Conservation (phyloP, 2,113 vertebrate species). For the Oncorhynchus masou region DNA sequence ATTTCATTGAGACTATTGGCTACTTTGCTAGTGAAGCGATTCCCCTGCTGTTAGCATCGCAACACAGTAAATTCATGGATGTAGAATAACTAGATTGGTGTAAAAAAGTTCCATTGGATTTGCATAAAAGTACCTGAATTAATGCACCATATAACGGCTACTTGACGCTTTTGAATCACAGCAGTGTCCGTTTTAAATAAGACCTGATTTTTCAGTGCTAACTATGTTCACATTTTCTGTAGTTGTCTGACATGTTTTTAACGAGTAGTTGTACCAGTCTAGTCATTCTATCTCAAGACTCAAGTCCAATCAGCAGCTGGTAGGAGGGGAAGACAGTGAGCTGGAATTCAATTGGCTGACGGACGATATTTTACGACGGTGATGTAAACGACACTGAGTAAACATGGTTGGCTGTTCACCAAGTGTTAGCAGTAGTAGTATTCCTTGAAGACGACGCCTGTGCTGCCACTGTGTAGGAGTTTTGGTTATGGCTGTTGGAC, state of each 20-base stretch:
- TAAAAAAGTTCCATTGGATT: conserved; percentile 69
- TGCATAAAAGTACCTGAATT: conserved; percentile 83
- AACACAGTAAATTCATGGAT: conserved; percentile 77
- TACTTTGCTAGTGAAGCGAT: conserved; percentile 66
- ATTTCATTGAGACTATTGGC: conserved; percentile 71
- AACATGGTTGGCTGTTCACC: conserved; percentile 75
- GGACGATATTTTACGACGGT: conserved; percentile 68
- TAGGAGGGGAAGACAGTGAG: conserved; percentile 75
- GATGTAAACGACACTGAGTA: conserved; percentile 78
- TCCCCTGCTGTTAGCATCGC: conserved; percentile 71
- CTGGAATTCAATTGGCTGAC: conserved; percentile 70
- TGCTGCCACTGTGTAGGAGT: conserved; percentile 66
- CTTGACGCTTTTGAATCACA: conserved; percentile 75
- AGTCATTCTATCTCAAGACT: conserved; percentile 69
- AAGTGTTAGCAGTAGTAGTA: conserved; percentile 69
- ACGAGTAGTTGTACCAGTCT: conserved; percentile 69
- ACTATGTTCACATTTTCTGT: conserved; percentile 62
- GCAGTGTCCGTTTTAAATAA: conserved; percentile 72
- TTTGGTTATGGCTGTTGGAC: conserved; percentile 79
- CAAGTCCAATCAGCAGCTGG: conserved; percentile 73
- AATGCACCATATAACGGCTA: conserved; percentile 69
- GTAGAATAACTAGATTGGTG: conserved; percentile 76
- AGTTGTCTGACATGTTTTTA: conserved; percentile 59
- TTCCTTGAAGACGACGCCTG: conserved; percentile 63
- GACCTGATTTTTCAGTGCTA: conserved; percentile 72